phyloP scores from a whole-genome alignment of 2,888 invertebrate species.

The Eilema depressum region DNA sequence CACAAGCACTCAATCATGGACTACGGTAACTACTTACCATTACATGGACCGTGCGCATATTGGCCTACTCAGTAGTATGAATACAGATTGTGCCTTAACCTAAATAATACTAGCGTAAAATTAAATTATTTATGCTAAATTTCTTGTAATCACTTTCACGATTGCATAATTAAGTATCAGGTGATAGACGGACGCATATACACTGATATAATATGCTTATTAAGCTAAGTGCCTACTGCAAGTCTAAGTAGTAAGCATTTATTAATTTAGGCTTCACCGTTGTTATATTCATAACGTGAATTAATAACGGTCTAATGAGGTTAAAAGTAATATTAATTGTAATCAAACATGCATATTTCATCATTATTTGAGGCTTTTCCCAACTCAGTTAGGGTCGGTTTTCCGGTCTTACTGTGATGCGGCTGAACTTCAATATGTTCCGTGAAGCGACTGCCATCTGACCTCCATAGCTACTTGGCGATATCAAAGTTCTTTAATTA shows the following conservation, averaged over 20 bases:
- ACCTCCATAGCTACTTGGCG: too few relatives aligned
- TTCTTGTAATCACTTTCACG: not conserved
- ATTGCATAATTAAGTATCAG: conserved; percentile 8
- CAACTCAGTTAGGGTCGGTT: too few relatives aligned
- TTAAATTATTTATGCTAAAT: not conserved
- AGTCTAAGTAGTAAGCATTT: not conserved
- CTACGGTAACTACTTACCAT: not conserved
- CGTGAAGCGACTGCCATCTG: too few relatives aligned
- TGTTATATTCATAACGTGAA: not conserved
- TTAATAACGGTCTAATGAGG: not conserved
- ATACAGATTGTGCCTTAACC: not conserved
- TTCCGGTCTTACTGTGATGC: too few relatives aligned
- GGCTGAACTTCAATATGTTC: too few relatives aligned
- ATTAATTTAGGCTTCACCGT: not conserved
- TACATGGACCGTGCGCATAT: not conserved
- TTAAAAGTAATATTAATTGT: too few relatives aligned
- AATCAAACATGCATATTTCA: too few relatives aligned
- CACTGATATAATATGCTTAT: not conserved
- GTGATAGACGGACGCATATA: not conserved
- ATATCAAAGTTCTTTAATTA: too few relatives aligned
- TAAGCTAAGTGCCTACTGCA: not conserved
- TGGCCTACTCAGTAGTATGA: not conserved
- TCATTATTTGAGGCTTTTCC: too few relatives aligned
- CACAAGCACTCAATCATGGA: too few relatives aligned
- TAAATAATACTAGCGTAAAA: not conserved